phyloP scores from a whole-genome alignment of 2,113 vertebrate species.

The Bufo gargarizans region DNA sequence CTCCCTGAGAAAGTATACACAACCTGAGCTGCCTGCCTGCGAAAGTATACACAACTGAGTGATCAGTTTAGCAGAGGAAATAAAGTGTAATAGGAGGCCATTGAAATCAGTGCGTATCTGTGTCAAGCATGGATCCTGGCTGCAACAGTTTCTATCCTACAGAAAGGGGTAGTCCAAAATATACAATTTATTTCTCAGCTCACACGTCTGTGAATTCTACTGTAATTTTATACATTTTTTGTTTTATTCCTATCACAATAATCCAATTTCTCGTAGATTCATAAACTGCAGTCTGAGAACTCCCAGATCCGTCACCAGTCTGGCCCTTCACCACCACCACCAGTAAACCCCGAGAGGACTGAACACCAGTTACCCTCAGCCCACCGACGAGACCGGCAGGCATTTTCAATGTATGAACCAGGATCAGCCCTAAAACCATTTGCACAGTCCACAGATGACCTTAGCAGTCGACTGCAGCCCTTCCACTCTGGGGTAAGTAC shows the following conservation, averaged over 20 bases:
- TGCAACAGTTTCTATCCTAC: neutral
- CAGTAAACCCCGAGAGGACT: constrained; percentile 68
- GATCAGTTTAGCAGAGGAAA: neutral
- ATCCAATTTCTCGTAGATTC: constrained; percentile 77
- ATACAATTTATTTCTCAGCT: neutral
- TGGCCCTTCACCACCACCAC: constrained; percentile 63
- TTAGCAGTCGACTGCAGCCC: constrained; percentile 87
- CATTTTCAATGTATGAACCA: constrained; percentile 96
- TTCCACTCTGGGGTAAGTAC: constrained; percentile 80
- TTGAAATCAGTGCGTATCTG: neutral
- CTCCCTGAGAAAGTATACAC: too few species aligned
- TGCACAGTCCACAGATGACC: constrained; percentile 85
- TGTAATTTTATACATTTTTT: neutral
- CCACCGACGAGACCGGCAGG: constrained; percentile 87
- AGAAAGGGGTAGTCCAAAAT: neutral
- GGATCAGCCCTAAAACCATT: constrained; percentile 85
- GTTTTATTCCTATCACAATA: neutral
- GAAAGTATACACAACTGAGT: neutral
- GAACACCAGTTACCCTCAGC: constrained; percentile 67
- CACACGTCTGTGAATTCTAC: neutral
- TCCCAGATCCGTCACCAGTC: constrained; percentile 80
- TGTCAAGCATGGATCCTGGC: neutral
- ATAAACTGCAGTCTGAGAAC: constrained; percentile 97
- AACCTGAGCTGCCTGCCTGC: too few species aligned
- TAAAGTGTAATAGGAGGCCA: neutral